Evolutionary conservation across 2,888 invertebrate genomes (phyloP), one percentile per base, ranked within the genome.

Genomic region (Melanostoma scalare): DNA sequence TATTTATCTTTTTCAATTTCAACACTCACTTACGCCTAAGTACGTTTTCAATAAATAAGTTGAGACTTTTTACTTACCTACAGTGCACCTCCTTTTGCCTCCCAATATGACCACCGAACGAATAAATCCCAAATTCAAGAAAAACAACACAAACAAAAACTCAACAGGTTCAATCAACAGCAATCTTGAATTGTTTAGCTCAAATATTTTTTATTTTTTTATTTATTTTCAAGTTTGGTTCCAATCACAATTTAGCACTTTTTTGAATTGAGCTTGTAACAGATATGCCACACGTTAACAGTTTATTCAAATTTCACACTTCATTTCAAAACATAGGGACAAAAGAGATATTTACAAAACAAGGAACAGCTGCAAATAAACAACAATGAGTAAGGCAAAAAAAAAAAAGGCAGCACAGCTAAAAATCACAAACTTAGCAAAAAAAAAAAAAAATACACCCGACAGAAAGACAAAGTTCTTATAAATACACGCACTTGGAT

Each of bases 281-380:
- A 36, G 40, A 36, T 52, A 56, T 31, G 67, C 46, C 67, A 61
- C 71, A 67, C 71, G 44, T 36, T 60, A 10, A 8, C 3, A 60
- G 72, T 67, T 42, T 60, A 72, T 60, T 50, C 35, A 72, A 42
- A 35, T 30, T 48, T 53, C 77, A 56, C 65, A 77, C 69, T 78
- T 74, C 73, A 78, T 73, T 73, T 35, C 78, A 73, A 73, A 50
- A 30, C 40, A 33, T 36, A 63, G 68, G 61, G 68, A 74, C 40
- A 67, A 20, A 20, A 48, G 40, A 40, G 42, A 50, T 82, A 82
- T 82, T 82, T 78, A 82, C 82, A 82, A 82, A 78, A 82, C 46
- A 82, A 77, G 73, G 78, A 78, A 82, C 78, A 82, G 73, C 82
- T 78, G 82, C 78, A 73, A 82, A 52, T 38, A 65, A 50, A 76